A percentile compares a stretch with the other conserved stretches of the same genome.
These are phyloP conservation scores for Phocides pigmalion DNA, from an alignment of 1,140 invertebrate species.

Conservation along the genomic window DNA sequence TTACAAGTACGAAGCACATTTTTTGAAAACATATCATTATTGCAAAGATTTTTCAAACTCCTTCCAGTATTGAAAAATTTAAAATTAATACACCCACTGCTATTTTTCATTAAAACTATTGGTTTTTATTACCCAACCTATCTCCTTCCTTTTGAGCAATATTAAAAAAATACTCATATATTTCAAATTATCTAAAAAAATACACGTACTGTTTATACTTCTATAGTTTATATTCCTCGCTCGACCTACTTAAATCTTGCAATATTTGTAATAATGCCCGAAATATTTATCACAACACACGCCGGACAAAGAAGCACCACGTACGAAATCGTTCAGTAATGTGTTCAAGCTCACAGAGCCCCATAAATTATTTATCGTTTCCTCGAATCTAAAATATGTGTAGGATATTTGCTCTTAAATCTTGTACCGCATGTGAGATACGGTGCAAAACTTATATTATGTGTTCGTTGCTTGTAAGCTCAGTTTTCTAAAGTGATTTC, in stretches of 20 bases:
- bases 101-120: too few relatives aligned
- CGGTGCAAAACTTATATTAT: constrained; percentile 12
- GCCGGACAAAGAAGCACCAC: constrained; percentile 9
- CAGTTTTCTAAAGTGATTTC: constrained; percentile 6
- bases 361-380: constrained; percentile 29
- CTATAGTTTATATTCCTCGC: too few relatives aligned
- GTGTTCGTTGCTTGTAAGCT: constrained; percentile 9
- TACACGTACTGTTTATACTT: too few relatives aligned
- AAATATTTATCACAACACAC: constrained; percentile 11
- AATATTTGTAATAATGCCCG: background rate
- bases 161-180: too few relatives aligned
- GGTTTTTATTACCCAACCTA: too few relatives aligned
- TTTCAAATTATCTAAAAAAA: too few relatives aligned
- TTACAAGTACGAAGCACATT: too few relatives aligned
- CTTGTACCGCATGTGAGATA: constrained; percentile 13
- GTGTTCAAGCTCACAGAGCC: constrained; percentile 20
- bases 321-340: constrained; percentile 21
- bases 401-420: constrained; percentile 25
- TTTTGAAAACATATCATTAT: too few relatives aligned
- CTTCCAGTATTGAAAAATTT: too few relatives aligned
- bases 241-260: background rate
- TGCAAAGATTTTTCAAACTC: too few relatives aligned
- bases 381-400: constrained; percentile 28
- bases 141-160: too few relatives aligned
- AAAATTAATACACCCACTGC: too few relatives aligned